Percentiles rank a stretch among this genome's conserved stretches.
Evolutionary conservation across 2,797 vertebrate species (phyloP).

Genomic region (Acanthurus leucopareius): DNA sequence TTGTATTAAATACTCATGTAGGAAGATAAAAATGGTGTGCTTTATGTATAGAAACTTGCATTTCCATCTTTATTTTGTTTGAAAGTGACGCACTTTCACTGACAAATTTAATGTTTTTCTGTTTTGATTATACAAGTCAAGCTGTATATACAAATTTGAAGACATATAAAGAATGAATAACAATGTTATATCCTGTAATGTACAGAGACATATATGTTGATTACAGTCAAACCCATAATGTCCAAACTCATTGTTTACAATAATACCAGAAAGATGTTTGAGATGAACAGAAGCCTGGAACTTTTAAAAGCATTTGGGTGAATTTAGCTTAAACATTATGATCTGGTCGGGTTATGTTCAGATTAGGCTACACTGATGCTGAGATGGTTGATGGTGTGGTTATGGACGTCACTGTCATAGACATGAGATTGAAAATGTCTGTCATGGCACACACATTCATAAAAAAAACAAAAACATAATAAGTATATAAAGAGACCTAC

Average conservation of each 20-base stretch:
- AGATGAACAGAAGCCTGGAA: not conserved
- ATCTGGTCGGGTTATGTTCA: slow-evolving; percentile 18
- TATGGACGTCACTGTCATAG: slow-evolving; percentile 58
- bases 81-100: not conserved
- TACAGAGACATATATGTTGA: not conserved
- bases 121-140: slow-evolving; percentile 4
- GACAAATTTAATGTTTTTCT: not conserved
- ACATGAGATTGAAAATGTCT: not conserved
- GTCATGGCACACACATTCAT: not conserved
- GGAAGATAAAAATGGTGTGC: slow-evolving; percentile 1
- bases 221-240: not conserved
- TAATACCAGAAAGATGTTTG: slow-evolving; percentile 2
- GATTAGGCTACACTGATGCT: slow-evolving; percentile 74
- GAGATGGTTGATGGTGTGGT: slow-evolving; percentile 80
- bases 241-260: not conserved
- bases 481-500: not conserved
- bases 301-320: not conserved
- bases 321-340: not conserved
- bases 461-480: not conserved
- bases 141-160: not conserved
- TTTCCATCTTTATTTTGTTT: slow-evolving; percentile 36
- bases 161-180: not conserved
- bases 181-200: not conserved
- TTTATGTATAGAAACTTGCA: not conserved
- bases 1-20: not conserved